phyloP scores from a whole-genome alignment of 2,113 vertebrate species.

The Verasper variegatus region DNA sequence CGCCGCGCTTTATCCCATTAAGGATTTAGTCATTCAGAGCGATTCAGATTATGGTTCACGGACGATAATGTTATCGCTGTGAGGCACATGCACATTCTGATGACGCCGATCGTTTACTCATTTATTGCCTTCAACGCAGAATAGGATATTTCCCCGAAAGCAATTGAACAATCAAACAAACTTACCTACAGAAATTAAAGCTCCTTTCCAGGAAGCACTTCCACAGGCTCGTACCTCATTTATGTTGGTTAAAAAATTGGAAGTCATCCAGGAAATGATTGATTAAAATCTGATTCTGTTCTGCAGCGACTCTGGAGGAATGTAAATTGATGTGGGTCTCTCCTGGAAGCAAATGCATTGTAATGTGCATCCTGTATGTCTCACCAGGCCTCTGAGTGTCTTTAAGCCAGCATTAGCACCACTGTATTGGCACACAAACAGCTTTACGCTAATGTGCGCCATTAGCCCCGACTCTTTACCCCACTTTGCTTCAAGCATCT shows the following conservation, averaged over 20 bases:
- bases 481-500: slow-evolving; percentile 38
- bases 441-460: slow-evolving; percentile 59
- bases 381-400: slow-evolving; percentile 25
- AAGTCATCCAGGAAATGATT: slow-evolving; percentile 18
- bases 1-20: slow-evolving; percentile 26
- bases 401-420: slow-evolving; percentile 19
- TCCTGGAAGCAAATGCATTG: slow-evolving; percentile 13
- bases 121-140: not conserved
- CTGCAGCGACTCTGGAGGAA: not conserved
- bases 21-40: slow-evolving; percentile 30
- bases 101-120: not conserved
- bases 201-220: not conserved
- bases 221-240: not conserved
- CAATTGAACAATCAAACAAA: no score
- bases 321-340: slow-evolving; percentile 15
- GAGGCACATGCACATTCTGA: slow-evolving; percentile 12
- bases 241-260: not conserved
- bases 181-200: slow-evolving; percentile 3
- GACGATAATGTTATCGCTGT: slow-evolving; percentile 4
- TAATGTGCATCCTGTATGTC: slow-evolving; percentile 64
- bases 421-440: slow-evolving; percentile 40
- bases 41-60: slow-evolving; percentile 18
- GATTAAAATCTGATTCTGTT: slow-evolving; percentile 15
- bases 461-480: slow-evolving; percentile 55
- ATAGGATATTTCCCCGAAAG: no score